Evolutionary conservation across 1,140 invertebrate genomes (phyloP).

Genomic region (Diabrotica undecimpunctata): DNA sequence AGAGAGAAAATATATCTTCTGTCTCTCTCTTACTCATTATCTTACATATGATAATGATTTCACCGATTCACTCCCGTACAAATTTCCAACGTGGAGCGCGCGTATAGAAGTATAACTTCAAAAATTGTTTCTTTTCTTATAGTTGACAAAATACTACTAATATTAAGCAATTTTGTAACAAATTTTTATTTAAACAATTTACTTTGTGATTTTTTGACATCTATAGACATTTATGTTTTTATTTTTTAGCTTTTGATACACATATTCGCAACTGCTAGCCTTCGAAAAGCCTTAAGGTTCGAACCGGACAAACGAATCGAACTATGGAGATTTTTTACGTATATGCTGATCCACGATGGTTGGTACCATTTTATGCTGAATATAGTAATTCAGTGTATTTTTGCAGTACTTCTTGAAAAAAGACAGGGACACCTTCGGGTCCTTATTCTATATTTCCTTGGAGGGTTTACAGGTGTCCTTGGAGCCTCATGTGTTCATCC

Average conservation of each 20-base stretch:
- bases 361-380: constrained; percentile 59
- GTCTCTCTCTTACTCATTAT: too few relatives aligned
- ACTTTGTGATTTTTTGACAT: too few relatives aligned
- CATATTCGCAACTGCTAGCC: constrained; percentile 49
- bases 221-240: background rate
- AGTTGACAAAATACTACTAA: too few relatives aligned
- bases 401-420: constrained; percentile 71
- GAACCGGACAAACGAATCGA: constrained; percentile 64
- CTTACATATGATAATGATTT: too few relatives aligned
- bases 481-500: constrained; percentile 79
- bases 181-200: too few relatives aligned
- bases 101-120: too few relatives aligned
- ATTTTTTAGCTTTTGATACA: constrained; percentile 52
- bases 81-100: too few relatives aligned
- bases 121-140: too few relatives aligned
- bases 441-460: constrained; percentile 64
- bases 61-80: too few relatives aligned
- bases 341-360: constrained; percentile 81
- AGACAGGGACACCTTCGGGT: constrained; percentile 80
- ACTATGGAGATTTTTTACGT: constrained; percentile 75
- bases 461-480: constrained; percentile 66
- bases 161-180: too few relatives aligned
- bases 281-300: constrained; percentile 61
- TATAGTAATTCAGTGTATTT: constrained; percentile 61
- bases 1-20: too few relatives aligned